A percentile compares a stretch with the other conserved stretches of the same genome.
Evolutionary conservation across 2,797 vertebrate genomes (phyloP).

Genomic region (Smutsia temminckii): DNA sequence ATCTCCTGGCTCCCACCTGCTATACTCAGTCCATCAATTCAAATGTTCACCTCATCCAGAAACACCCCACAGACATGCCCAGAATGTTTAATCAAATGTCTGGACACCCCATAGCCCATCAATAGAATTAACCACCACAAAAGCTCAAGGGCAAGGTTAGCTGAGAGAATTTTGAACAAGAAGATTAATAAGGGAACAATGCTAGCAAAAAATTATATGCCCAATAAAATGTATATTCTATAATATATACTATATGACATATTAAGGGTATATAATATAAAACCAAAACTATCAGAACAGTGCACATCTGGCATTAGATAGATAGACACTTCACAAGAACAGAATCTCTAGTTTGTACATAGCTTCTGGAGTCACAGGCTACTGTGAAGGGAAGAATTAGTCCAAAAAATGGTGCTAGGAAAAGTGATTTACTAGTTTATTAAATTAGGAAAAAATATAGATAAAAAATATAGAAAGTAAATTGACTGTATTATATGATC

Average conservation of each 20-base stretch:
- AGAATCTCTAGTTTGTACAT: neutral
- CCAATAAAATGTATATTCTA: neutral
- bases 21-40: neutral
- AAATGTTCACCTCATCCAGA: neutral
- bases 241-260: neutral
- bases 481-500: neutral
- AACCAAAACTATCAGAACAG: neutral
- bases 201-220: neutral
- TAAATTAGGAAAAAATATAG: neutral
- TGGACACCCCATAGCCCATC: neutral
- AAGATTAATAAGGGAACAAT: neutral
- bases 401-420: neutral
- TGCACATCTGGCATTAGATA: neutral
- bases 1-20: neutral
- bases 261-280: neutral
- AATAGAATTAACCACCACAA: neutral
- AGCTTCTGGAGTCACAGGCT: neutral
- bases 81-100: neutral
- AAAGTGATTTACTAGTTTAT: neutral
- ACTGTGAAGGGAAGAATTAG: neutral
- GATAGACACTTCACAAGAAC: neutral
- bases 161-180: neutral
- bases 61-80: neutral
- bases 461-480: neutral
- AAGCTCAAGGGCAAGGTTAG: neutral